Percentiles rank a stretch among this genome's conserved stretches.
phyloP scores from a whole-genome alignment of 2,888 invertebrate species.

The Stenodema calcarata region DNA sequence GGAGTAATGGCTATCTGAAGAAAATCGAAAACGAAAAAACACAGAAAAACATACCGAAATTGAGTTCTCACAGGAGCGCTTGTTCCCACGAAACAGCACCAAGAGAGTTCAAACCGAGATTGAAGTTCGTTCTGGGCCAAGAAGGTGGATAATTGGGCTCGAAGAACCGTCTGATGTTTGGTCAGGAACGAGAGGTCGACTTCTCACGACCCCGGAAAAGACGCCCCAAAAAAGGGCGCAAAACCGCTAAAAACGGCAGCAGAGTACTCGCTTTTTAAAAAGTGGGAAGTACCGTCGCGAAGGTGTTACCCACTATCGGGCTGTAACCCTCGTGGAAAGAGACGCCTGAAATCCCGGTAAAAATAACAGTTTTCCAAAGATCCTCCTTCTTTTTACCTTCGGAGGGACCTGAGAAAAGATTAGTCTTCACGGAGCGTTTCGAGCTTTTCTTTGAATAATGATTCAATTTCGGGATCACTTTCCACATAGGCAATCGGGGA shows the following conservation, averaged over 20 bases:
- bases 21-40: background rate
- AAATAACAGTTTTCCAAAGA: slow-evolving; percentile 17
- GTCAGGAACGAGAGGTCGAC: slow-evolving; percentile 1
- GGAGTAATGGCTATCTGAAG: background rate
- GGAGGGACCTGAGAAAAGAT: background rate
- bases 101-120: slow-evolving; percentile 29
- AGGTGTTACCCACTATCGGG: background rate
- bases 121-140: slow-evolving; percentile 33
- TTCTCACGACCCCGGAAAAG: slow-evolving; percentile 33
- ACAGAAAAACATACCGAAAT: background rate
- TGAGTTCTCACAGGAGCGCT: background rate
- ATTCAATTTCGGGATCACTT: slow-evolving; percentile 37
- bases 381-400: background rate
- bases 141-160: slow-evolving; percentile 20
- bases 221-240: background rate
- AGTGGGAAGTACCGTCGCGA: background rate
- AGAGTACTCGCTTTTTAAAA: background rate
- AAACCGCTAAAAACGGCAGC: background rate
- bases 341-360: background rate
- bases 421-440: slow-evolving; percentile 30
- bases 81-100: slow-evolving; percentile 8
- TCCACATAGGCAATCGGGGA: slow-evolving; percentile 15
- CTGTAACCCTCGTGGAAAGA: background rate
- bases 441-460: slow-evolving; percentile 36
- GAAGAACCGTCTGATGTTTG: slow-evolving; percentile 11